These are phyloP conservation scores for Mantis religiosa DNA, from an alignment of 2,888 invertebrate species.

Conservation along the genomic window DNA sequence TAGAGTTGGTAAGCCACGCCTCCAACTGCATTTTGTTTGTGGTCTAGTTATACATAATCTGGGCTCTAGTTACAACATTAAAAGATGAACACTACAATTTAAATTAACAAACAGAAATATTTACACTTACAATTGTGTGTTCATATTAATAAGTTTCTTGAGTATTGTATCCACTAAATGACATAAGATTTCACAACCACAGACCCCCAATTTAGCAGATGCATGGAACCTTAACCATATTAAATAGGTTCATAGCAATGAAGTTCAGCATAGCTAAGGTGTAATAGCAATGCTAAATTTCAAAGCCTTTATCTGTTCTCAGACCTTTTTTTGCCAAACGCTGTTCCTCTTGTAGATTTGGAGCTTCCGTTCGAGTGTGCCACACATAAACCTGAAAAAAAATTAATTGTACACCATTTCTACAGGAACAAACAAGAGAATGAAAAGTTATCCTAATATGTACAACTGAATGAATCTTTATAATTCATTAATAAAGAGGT, in stretches of 20 bases:
- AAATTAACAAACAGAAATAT: background rate
- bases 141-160: background rate
- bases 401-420: constrained; percentile 15
- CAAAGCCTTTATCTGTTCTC: constrained; percentile 56
- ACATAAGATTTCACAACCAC: background rate
- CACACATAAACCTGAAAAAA: constrained; percentile 79
- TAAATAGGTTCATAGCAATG: background rate
- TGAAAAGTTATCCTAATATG: too few species aligned
- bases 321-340: constrained; percentile 50
- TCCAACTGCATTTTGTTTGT: too few species aligned
- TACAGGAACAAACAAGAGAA: background rate
- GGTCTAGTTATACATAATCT: too few species aligned
- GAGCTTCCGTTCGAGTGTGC: constrained; percentile 95
- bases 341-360: constrained; percentile 68
- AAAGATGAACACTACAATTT: background rate
- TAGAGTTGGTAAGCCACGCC: too few species aligned
- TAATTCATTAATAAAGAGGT: too few species aligned
- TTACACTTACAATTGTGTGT: background rate
- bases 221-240: background rate
- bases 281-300: constrained; percentile 46
- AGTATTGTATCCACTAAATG: background rate
- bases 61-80: background rate
- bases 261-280: background rate
- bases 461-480: too few species aligned
- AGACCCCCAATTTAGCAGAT: background rate